phyloP scores from a whole-genome alignment of 2,888 invertebrate species.

The Cephus nigrinus region DNA sequence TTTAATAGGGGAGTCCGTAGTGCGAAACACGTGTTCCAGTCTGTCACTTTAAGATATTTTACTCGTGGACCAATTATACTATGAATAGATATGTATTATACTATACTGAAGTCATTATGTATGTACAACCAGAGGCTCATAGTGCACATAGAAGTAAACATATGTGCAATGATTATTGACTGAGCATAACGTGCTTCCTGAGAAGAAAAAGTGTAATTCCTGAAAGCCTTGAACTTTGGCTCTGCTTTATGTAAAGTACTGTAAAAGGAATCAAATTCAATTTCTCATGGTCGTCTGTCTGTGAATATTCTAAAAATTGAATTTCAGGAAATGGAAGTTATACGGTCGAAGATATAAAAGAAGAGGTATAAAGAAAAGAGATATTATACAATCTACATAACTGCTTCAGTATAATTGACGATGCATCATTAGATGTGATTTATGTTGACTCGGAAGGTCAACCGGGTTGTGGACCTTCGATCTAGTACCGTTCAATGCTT shows the following conservation, averaged over 20 bases:
- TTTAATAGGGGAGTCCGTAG: no score
- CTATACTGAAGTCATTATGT: neutral
- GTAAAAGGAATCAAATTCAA: neutral
- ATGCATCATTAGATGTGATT: neutral
- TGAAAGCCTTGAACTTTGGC: neutral
- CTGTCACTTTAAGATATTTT: no score
- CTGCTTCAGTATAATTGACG: neutral
- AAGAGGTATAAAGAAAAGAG: neutral
- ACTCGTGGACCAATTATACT: neutral
- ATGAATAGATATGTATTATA: neutral
- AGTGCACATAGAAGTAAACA: neutral
- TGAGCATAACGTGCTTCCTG: neutral
- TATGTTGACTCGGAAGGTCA: neutral
- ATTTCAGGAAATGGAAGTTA: neutral
- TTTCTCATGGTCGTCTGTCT: neutral
- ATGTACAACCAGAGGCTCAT: neutral
- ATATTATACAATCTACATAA: neutral
- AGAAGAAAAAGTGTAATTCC: neutral
- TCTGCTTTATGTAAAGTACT: neutral
- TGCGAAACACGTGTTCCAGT: no score
- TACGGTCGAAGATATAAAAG: neutral
- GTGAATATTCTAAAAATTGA: neutral
- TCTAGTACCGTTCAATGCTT: neutral
- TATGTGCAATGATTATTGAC: neutral
- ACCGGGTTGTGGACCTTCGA: constrained; percentile 4